Evolutionary conservation across 2,888 invertebrate genomes (phyloP).

Genomic region (Spilosoma lubricipeda): DNA sequence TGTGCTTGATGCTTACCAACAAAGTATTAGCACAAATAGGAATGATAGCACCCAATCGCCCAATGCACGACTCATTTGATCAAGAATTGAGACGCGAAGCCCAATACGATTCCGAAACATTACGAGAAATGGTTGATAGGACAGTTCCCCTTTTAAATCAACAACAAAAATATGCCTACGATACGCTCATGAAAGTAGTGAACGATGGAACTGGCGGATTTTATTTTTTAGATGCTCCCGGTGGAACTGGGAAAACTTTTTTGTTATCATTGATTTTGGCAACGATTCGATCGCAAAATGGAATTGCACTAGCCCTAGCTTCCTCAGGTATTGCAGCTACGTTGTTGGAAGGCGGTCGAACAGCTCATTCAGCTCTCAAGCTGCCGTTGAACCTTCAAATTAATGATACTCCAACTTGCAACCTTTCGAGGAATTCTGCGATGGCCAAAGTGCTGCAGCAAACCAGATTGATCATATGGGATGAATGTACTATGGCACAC

Average conservation of each 20-base stretch:
- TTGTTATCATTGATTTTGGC: too few species aligned
- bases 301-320: too few species aligned
- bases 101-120: slow-evolving; percentile 22
- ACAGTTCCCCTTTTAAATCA: slow-evolving; percentile 33
- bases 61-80: slow-evolving; percentile 41
- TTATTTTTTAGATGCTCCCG: slow-evolving; percentile 22
- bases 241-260: too few species aligned
- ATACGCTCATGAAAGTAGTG: slow-evolving; percentile 33
- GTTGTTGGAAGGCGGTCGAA: slow-evolving; percentile 17
- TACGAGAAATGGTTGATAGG: slow-evolving; percentile 16
- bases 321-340: too few species aligned
- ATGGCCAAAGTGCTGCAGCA: not conserved
- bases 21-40: slow-evolving; percentile 45
- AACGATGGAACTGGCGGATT: slow-evolving; percentile 31
- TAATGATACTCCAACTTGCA: not conserved
- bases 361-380: too few species aligned
- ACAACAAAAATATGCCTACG: slow-evolving; percentile 36
- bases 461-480: not conserved
- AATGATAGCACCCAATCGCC: slow-evolving; percentile 39
- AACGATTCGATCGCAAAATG: too few species aligned
- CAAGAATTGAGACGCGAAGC: slow-evolving; percentile 27
- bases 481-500: not conserved
- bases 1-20: slow-evolving; percentile 47
- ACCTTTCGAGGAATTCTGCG: not conserved
- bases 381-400: not conserved